Percentiles rank a stretch among this genome's conserved stretches.
Conservation (phyloP, 1,140 invertebrate species). For the Zophobas atratus region DNA sequence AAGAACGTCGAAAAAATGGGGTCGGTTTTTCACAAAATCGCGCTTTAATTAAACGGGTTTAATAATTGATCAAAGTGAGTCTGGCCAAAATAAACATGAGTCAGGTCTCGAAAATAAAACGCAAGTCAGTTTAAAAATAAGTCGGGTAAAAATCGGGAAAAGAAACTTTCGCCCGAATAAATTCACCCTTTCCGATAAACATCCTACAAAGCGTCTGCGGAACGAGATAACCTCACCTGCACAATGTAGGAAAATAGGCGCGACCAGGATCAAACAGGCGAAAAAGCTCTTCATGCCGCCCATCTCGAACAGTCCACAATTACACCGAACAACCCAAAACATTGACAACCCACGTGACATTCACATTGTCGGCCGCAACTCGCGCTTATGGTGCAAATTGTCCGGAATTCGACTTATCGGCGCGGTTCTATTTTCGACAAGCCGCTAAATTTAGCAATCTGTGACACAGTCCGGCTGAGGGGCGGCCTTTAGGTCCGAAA, state of each 20-base stretch:
- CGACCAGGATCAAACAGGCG: background rate
- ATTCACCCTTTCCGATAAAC: background rate
- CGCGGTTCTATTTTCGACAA: conserved; percentile 51
- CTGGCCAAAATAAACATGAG: conserved; percentile 5
- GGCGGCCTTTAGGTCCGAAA: background rate
- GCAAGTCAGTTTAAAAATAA: background rate
- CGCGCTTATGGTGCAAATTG: background rate
- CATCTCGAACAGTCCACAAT: conserved; percentile 10
- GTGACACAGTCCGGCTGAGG: conserved; percentile 45
- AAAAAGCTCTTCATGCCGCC: background rate
- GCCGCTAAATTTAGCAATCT: conserved; percentile 45
- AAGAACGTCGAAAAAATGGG: background rate
- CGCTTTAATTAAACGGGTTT: background rate
- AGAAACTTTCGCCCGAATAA: background rate
- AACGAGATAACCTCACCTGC: conserved; percentile 10
- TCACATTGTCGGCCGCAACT: conserved; percentile 10
- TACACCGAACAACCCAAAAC: background rate
- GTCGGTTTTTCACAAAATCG: background rate
- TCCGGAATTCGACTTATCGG: background rate
- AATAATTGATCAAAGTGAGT: conserved; percentile 5
- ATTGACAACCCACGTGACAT: conserved; percentile 9
- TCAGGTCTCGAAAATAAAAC: conserved; percentile 4
- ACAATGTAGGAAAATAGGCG: conserved; percentile 15
- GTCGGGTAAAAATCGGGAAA: background rate
- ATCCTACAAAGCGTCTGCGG: background rate